These are phyloP conservation scores for Platycheirus rosarum DNA, from an alignment of 2,888 invertebrate species.

Conservation along the genomic window DNA sequence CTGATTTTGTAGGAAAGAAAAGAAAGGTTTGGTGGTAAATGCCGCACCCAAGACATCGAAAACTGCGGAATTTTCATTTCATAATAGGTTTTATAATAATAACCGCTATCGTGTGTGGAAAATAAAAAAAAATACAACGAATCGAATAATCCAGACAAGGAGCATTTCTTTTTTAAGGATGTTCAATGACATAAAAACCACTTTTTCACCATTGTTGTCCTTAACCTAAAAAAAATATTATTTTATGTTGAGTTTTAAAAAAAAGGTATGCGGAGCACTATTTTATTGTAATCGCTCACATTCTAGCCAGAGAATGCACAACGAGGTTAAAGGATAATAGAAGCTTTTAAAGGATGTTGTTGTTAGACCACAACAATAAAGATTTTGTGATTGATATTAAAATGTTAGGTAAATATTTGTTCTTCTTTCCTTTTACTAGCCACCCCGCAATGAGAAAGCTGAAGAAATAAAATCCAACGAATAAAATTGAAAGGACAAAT, in stretches of 20 bases:
- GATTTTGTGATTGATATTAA: constrained; percentile 1
- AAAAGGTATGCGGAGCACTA: constrained; percentile 8
- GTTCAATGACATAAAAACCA: neutral
- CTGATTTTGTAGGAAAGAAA: constrained; percentile 19
- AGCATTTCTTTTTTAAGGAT: constrained; percentile 2
- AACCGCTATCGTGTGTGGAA: constrained; percentile 54
- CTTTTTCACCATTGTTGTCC: constrained; percentile 23
- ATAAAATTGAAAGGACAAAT: neutral
- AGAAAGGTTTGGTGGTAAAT: neutral
- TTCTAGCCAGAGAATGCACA: constrained; percentile 6
- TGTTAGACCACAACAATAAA: constrained; percentile 15
- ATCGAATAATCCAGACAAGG: constrained; percentile 38
- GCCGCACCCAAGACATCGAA: constrained; percentile 27
- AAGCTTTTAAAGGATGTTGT: neutral
- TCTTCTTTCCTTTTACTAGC: neutral
- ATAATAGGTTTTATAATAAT: constrained; percentile 34
- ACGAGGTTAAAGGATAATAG: constrained; percentile 15
- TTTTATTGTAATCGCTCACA: constrained; percentile 15
- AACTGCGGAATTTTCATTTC: constrained; percentile 36
- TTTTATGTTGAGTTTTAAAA: neutral
- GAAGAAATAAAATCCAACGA: constrained; percentile 4
- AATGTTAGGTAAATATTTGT: constrained; percentile 20
- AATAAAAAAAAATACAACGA: constrained; percentile 37
- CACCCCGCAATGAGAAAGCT: neutral
- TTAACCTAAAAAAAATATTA: constrained; percentile 41